Base-by-base conservation (phyloP, 2,797 vertebrate genomes). In the Coendou prehensilis region DNA sequence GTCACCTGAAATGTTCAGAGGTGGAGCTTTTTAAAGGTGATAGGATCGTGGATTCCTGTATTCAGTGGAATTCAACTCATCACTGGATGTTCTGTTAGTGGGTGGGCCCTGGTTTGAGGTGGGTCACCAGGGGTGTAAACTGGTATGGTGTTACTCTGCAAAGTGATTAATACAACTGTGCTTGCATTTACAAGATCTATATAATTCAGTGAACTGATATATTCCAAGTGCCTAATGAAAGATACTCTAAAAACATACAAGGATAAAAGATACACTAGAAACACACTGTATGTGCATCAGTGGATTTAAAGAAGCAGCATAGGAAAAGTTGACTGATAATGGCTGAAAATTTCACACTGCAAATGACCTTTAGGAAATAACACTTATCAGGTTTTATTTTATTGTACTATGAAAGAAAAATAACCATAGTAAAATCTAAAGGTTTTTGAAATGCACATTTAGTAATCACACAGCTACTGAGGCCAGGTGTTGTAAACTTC, bases 311-410 rank as follows among this genome's bases (percentile, higher is more conserved):
- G 57, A 56, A 87, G 47, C 4, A 57, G 37, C 69, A 23, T 63
- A n/a, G 45, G 41, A 18, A 75, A 54, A 86, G 71, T 81, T 59
- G 45, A 75, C 22, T 54, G 30, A 86, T 57, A 15, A 37, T 59
- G 5, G 5, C 41, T 86, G 75, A 37, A 94, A 76, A 86, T 96
- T 85, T 9, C 9, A 81, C 26, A 28, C 33, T 88, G 37, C 20
- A 92, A 56, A 79, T 71, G 93, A 79, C 9, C 13, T 87, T 83
- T 71, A n/a, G 75, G 50, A 85, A 94, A 84, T 84, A 91, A 33
- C 14, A 93, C 17, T 23, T n/a, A 33, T 1, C 18, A 37, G 9
- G n/a, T 37, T 71, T 71, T 78, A 37, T 63, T 94, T n/a, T 37
- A 2, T 9, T 80, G 22, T 64, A 5, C 14, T 28, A 79, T 57